These are phyloP conservation scores for Myrmophylax atrothorax DNA, from an alignment of 2,113 vertebrate species.

Conservation along the genomic window DNA sequence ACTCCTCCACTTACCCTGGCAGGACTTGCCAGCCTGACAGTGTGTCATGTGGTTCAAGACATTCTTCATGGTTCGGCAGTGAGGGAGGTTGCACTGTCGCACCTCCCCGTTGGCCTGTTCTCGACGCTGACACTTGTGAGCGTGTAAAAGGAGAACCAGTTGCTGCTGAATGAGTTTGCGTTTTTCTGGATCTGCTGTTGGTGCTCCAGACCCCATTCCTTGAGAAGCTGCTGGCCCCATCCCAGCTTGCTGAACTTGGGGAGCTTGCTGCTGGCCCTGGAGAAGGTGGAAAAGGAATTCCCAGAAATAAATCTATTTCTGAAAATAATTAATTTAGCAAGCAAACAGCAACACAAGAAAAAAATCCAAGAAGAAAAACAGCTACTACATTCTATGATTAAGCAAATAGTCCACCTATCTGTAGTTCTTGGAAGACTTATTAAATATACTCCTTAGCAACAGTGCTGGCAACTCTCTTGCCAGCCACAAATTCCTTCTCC, in stretches of 20 bases:
- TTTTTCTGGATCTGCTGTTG: constrained; percentile 96
- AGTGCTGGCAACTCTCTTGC: background rate
- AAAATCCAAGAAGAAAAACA: background rate
- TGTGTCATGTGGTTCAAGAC: constrained; percentile 99
- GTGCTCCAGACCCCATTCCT: constrained; percentile 86
- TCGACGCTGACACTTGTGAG: constrained; percentile 97
- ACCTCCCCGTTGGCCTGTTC: constrained; percentile 97
- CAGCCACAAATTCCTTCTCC: background rate
- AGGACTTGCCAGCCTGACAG: constrained; percentile 98
- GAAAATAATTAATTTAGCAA: background rate
- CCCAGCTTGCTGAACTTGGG: constrained; percentile 78
- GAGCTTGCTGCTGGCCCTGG: constrained; percentile 78
- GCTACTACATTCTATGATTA: background rate
- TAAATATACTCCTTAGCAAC: background rate
- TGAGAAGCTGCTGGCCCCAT: constrained; percentile 84
- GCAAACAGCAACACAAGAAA: background rate
- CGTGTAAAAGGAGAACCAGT: constrained; percentile 93
- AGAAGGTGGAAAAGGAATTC: background rate
- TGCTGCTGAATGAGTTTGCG: constrained; percentile 98
- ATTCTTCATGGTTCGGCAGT: constrained; percentile 99
- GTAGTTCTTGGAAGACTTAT: background rate
- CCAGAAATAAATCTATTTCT: background rate
- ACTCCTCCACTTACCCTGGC: constrained; percentile 87
- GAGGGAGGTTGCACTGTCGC: constrained; percentile 95
- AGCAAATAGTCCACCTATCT: background rate